Evolutionary conservation across 2,113 vertebrate genomes (phyloP).

Genomic region (Hyperoodon ampullatus): DNA sequence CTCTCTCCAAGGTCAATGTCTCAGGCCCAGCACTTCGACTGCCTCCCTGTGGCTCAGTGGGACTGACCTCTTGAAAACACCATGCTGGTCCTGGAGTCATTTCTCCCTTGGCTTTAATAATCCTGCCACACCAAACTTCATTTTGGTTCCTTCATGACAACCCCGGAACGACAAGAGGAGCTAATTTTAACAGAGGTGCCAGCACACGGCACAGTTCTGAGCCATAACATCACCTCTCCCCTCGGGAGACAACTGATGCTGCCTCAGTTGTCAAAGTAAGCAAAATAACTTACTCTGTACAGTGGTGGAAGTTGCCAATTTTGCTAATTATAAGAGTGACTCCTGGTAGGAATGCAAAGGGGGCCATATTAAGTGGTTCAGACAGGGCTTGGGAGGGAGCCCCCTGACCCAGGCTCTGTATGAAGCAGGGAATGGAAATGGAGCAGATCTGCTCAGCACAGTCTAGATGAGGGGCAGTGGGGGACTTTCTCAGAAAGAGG

Average conservation of each 20-base stretch:
- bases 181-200: neutral
- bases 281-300: neutral
- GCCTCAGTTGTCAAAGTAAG: neutral
- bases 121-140: neutral
- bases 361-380: neutral
- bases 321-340: neutral
- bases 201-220: neutral
- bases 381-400: neutral
- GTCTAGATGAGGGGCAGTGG: rapidly evolving
- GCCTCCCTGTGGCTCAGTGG: rapidly evolving
- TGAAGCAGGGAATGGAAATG: neutral
- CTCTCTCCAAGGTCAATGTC: rapidly evolving
- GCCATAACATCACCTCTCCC: neutral
- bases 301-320: neutral
- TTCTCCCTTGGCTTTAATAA: neutral
- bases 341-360: neutral
- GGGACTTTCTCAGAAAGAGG: neutral
- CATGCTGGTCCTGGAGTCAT: neutral
- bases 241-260: neutral
- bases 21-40: rapidly evolving
- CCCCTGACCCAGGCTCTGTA: neutral
- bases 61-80: neutral
- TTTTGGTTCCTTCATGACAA: neutral
- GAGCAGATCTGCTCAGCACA: neutral
- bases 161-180: rapidly evolving